Base-by-base conservation (phyloP, 2,888 invertebrate species). In the Aleiodes leptofemur region DNA sequence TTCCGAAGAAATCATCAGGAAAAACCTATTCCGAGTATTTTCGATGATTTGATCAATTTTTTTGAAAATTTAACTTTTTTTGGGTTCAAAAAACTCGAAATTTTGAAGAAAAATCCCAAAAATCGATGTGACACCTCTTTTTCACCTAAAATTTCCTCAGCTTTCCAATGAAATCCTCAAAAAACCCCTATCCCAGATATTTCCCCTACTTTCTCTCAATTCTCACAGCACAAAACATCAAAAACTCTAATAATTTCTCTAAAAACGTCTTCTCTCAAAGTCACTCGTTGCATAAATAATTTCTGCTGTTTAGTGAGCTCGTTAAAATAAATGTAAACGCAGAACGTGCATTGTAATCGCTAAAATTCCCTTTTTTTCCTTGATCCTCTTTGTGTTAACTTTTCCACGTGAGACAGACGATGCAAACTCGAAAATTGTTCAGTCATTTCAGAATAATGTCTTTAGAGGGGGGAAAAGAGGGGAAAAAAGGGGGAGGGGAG, bases 361-460 rank as follows among this genome's bases (percentile, higher is more conserved):
- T 61, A 31, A 3, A 43, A 61, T 61, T 34, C 16, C 5, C 2
- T 61, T 14, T n/a, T 38, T n/a, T 4, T 14, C 55, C 14, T 55
- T 14, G 4, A 7, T 14, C 7, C 55, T n/a, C 14, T 11, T 16
- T 14, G 7, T 14, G 7, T 16, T 55, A 55, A 38, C 9, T 43
- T 43, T 43, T 11, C 14, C 55, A 16, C 55, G 34, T 34, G n/a
- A 14, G 7, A 14, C 55, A 3, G 3, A 55, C 16, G 55, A 13
- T 55, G 11, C 14, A 11, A 55, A 43, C 55, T 16, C 8, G 7
- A 61, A 61, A 61, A 61, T 61, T 38, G 38, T 61, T 61, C 61
- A 61, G 34, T 38, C 61, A 61, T 38, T 61, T 61, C n/a, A 38
- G 13, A 43, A 43, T 34, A 61, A 38, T 38, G 34, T 61, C 61